A percentile compares a stretch with the other conserved stretches of the same genome.
phyloP scores from a whole-genome alignment of 2,113 vertebrate species.

The Delphinus delphis region DNA sequence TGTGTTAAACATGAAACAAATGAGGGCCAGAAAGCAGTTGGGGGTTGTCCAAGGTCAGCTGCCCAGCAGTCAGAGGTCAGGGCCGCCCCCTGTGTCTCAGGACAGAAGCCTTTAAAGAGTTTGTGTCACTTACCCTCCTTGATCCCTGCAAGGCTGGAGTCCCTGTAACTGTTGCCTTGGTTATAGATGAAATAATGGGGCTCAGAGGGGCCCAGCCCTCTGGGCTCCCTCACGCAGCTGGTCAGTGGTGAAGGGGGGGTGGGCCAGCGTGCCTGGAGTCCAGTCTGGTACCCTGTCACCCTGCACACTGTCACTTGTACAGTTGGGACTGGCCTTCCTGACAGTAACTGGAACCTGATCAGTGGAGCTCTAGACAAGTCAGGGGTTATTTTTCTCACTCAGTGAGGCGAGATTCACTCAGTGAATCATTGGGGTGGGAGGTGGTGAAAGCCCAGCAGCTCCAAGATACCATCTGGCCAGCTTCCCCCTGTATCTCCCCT shows the following conservation, averaged over 20 bases:
- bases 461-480: fast-evolving
- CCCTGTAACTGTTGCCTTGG: background rate
- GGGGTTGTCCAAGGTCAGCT: background rate
- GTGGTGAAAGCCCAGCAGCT: background rate
- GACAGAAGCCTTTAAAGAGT: background rate
- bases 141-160: background rate
- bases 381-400: background rate
- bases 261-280: background rate
- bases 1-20: background rate
- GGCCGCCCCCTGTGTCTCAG: too few relatives aligned
- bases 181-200: background rate
- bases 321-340: background rate
- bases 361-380: background rate
- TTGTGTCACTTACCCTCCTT: background rate
- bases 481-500: background rate
- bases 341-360: background rate
- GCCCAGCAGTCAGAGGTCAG: background rate
- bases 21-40: fast-evolving
- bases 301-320: too few relatives aligned
- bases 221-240: background rate
- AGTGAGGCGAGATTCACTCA: too few relatives aligned
- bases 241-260: background rate
- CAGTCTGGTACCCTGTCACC: background rate
- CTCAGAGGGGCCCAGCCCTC: background rate
- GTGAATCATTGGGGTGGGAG: too few relatives aligned